Evolutionary conservation across 2,888 invertebrate species (phyloP).

Genomic region (Temnothorax ravouxi): DNA sequence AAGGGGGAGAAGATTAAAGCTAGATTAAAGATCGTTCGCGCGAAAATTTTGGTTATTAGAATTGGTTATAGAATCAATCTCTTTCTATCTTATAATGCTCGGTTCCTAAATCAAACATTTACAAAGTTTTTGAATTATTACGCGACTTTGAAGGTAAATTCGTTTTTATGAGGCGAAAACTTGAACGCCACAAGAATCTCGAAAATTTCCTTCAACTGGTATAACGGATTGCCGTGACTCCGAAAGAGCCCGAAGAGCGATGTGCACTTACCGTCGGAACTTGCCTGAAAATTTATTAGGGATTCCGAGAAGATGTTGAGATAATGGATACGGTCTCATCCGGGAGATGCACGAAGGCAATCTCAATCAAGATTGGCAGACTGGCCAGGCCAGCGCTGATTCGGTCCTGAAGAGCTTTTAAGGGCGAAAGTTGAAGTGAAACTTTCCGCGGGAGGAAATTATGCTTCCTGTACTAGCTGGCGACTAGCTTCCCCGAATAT

Average conservation of each 20-base stretch:
- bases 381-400: conserved; percentile 12
- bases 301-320: neutral
- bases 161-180: neutral
- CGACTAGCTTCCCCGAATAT: neutral
- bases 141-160: conserved; percentile 7
- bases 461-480: neutral
- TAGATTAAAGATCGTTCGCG: neutral
- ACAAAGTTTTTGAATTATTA: neutral
- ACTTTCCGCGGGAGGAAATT: conserved; percentile 29
- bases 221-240: conserved; percentile 13
- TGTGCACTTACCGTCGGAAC: conserved; percentile 31
- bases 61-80: neutral
- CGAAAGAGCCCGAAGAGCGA: conserved; percentile 2
- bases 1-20: no score
- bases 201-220: neutral
- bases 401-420: conserved; percentile 21
- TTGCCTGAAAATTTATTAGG: conserved; percentile 40
- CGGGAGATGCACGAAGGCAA: conserved; percentile 2
- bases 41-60: conserved; percentile 4
- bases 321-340: conserved; percentile 30
- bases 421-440: conserved; percentile 22
- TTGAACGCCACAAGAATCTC: neutral
- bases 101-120: neutral
- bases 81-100: neutral
- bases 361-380: conserved; percentile 43